Evolutionary conservation across 2,113 vertebrate species (phyloP), one percentile per base, ranked within the genome.

Genomic region (Melierax canorus): DNA sequence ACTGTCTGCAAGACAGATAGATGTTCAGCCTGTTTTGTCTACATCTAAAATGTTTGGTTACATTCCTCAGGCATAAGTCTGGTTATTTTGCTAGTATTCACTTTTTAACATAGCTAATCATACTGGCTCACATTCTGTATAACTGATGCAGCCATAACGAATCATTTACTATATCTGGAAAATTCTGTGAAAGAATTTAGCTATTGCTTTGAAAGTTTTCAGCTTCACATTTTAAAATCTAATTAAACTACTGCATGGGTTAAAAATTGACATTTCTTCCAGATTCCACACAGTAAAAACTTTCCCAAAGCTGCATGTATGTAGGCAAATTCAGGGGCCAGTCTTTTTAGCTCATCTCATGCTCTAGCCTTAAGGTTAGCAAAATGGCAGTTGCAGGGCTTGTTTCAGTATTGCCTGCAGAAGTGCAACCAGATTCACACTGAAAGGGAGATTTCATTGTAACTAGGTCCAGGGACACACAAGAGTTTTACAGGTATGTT

Each of bases 361-460:
- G 17, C 64, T 88, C 48, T 23, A n/a, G 17, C 55, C 39, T 55
- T 15, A 27, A 38, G 12, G 36, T 36, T 32, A 27, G n/a, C 32
- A 3, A 15, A 46, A 13, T 2, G 1, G 51, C 45, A 60, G 32
- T 50, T 36, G 6, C 72, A 29, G 36, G 38, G n/a, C 29, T 85
- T 18, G 8, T 46, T 67, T 73, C 3, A 0, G 11, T 36, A 2
- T 11, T 36, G 24, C 30, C 46, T 53, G 10, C 15, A 63, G 26
- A 41, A 80, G 3, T 3, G 3, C 34, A 20, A 1, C 38, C 43
- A n/a, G 13, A 34, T 43, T 51, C 7, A 16, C 21, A 0, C 0
- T 6, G 43, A 51, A 75, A 45, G 41, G 5, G 32, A 36, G 41
- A n/a, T 68, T 82, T 82, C 45, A 21, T 39, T 41, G 18, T 74